Evolutionary conservation across 2,113 vertebrate species (phyloP).

Genomic region (Myanophis thanlyinensis): DNA sequence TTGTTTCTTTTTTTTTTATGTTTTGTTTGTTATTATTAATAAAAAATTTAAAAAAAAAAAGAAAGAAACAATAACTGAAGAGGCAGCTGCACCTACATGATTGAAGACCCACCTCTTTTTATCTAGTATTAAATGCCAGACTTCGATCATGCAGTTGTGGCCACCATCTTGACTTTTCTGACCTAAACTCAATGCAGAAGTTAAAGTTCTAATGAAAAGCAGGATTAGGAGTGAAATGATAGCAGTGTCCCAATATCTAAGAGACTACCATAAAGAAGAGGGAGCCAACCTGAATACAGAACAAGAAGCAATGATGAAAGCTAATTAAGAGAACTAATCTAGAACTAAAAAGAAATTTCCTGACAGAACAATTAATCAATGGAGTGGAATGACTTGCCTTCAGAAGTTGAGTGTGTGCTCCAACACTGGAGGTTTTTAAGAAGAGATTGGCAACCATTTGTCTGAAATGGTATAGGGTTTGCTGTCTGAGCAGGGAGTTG

Average conservation of each 20-base stretch:
- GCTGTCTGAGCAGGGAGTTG: not conserved
- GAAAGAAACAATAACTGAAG: too few relatives aligned
- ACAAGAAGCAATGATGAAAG: not conserved
- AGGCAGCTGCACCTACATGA: not conserved
- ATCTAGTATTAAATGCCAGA: not conserved
- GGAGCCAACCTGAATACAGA: not conserved
- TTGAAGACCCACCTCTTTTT: not conserved
- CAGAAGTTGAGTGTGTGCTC: not conserved
- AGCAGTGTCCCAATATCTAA: not conserved
- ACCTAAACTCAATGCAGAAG: not conserved
- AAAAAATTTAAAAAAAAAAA: too few relatives aligned
- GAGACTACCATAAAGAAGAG: not conserved
- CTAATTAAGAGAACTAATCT: not conserved
- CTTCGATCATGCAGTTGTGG: not conserved
- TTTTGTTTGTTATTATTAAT: too few relatives aligned
- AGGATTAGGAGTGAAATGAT: not conserved
- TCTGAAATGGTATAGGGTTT: not conserved
- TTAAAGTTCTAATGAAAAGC: not conserved
- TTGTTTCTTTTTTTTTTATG: too few relatives aligned
- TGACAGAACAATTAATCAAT: not conserved
- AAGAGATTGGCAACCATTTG: not conserved
- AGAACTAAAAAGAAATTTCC: not conserved
- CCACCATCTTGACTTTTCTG: not conserved
- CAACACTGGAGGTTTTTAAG: not conserved
- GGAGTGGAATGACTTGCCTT: not conserved